These are phyloP conservation scores for Cryptotermes secundus DNA, from an alignment of 1,140 invertebrate species.

Conservation along the genomic window DNA sequence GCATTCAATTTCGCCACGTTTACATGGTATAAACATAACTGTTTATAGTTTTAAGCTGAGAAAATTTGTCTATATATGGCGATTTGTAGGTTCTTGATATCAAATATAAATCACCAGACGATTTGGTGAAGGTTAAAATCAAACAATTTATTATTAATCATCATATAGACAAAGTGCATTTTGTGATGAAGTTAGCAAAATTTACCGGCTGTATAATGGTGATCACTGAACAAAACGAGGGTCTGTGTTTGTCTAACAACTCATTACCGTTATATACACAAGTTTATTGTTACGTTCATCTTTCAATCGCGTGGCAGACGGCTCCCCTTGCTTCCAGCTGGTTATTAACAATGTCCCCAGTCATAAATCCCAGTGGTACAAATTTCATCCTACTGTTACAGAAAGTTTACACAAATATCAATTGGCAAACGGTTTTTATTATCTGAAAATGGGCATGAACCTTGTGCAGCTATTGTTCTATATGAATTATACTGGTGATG, in stretches of 20 bases:
- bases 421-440: neutral
- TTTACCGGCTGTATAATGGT: neutral
- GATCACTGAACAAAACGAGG: too few species aligned
- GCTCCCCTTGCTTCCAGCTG: neutral
- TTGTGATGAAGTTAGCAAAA: neutral
- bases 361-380: conserved; percentile 4
- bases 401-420: conserved; percentile 3
- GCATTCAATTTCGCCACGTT: neutral
- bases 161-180: conserved; percentile 6
- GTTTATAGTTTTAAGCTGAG: neutral
- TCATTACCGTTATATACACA: conserved; percentile 20
- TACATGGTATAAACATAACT: neutral
- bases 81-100: neutral
- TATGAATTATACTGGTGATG: neutral
- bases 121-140: neutral
- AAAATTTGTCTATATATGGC: too few species aligned
- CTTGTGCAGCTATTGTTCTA: neutral
- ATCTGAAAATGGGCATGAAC: neutral
- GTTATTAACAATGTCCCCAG: neutral
- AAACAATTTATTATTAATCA: neutral
- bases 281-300: neutral
- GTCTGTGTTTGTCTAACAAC: conserved; percentile 20
- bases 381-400: neutral
- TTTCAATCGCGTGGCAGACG: neutral
- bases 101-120: neutral